Conservation (phyloP, 37 sponge, comb jelly and placozoan genomes). For the Sycon ciliatum region DNA sequence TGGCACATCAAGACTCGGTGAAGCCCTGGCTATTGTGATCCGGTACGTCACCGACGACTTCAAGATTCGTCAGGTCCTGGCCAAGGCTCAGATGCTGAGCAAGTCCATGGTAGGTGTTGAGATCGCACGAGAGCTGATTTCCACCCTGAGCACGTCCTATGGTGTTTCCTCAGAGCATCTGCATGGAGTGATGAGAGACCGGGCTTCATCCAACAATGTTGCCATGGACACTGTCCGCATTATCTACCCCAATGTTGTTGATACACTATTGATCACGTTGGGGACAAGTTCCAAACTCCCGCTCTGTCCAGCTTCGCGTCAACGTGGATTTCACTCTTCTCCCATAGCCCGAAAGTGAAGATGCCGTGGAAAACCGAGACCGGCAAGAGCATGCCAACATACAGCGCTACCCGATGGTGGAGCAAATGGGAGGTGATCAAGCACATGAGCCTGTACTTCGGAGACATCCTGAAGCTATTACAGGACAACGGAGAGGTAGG, state of each 20-base stretch:
- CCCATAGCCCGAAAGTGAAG: constrained; percentile 36
- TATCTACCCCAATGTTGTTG: constrained; percentile 39
- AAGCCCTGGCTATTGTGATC: constrained; percentile 34
- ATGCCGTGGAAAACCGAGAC: constrained; percentile 29
- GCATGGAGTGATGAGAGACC: constrained; percentile 2
- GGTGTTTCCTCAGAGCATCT: not conserved
- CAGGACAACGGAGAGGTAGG: constrained; percentile 27
- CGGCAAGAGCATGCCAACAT: constrained; percentile 28
- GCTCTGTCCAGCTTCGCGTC: constrained; percentile 19
- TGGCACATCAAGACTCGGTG: constrained; percentile 39
- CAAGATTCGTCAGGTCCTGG: constrained; percentile 24
- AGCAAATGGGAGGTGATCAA: constrained; percentile 40
- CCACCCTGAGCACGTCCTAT: not conserved
- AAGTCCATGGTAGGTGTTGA: constrained; percentile 16
- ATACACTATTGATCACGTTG: constrained; percentile 42
- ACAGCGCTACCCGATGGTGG: constrained; percentile 43
- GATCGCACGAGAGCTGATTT: constrained; percentile 12
- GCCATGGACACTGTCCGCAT: not conserved
- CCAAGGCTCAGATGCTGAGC: constrained; percentile 15
- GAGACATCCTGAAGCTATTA: constrained; percentile 33
- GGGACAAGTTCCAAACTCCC: constrained; percentile 24
- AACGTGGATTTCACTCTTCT: constrained; percentile 29
- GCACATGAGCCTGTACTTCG: constrained; percentile 26
- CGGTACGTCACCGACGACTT: constrained; percentile 23
- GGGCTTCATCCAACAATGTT: constrained; percentile 1